Conservation (phyloP, 2,888 invertebrate genomes). For the Coelinius sp. region DNA sequence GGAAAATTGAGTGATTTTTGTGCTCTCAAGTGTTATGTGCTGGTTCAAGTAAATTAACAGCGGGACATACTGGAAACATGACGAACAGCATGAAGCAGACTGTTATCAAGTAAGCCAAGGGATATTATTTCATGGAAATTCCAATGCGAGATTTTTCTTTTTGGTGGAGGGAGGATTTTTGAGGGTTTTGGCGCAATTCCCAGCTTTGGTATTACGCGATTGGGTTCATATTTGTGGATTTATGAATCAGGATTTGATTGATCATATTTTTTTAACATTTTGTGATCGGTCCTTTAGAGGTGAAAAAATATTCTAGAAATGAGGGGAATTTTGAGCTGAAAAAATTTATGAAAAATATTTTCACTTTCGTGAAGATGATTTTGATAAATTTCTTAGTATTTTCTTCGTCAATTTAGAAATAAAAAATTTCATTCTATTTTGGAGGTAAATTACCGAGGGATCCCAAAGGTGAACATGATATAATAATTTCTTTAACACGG, state of each 20-base stretch:
- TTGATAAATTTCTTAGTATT: no score
- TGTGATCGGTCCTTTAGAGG: background rate
- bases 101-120: constrained; percentile 72
- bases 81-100: constrained; percentile 74
- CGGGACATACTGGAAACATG: constrained; percentile 58
- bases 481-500: no score
- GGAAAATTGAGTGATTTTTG: background rate
- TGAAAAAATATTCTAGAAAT: background rate
- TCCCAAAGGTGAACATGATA: no score
- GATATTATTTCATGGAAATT: constrained; percentile 14
- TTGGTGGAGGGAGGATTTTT: background rate
- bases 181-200: constrained; percentile 13
- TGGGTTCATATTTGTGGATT: background rate
- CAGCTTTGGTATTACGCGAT: constrained; percentile 26
- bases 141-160: background rate
- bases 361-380: no score
- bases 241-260: background rate
- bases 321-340: no score
- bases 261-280: background rate
- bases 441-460: no score
- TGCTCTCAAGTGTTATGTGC: constrained; percentile 51
- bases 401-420: no score
- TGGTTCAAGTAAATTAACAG: constrained; percentile 30
- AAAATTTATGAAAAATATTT: no score
- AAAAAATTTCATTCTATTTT: no score